phyloP scores from a whole-genome alignment of 2,888 invertebrate species.

The Phalangium opilio region DNA sequence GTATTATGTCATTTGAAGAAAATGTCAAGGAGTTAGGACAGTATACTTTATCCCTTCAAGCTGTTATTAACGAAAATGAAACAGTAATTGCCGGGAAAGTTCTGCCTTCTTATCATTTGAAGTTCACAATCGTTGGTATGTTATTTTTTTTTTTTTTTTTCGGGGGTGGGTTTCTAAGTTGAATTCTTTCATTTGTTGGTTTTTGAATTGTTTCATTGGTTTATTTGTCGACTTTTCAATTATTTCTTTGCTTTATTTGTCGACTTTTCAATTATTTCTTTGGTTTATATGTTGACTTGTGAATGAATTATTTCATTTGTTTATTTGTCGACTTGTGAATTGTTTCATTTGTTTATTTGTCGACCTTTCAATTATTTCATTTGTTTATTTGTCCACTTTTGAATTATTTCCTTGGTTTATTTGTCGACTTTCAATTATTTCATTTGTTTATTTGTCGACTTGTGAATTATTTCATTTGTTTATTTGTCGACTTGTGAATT shows the following conservation, averaged over 20 bases:
- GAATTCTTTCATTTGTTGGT: neutral
- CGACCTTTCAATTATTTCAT: neutral
- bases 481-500: too few relatives aligned
- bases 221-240: neutral
- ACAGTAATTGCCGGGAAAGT: slow-evolving; percentile 26
- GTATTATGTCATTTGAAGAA: slow-evolving; percentile 24
- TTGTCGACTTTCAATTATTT: neutral
- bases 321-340: neutral
- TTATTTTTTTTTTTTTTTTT: neutral
- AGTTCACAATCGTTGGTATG: slow-evolving; percentile 28
- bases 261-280: neutral
- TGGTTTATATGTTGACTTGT: too few relatives aligned
- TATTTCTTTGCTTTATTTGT: neutral
- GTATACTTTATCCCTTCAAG: slow-evolving; percentile 28
- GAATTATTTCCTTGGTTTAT: neutral
- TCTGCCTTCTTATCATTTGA: slow-evolving; percentile 26
- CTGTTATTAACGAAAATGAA: slow-evolving; percentile 29
- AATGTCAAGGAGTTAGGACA: slow-evolving; percentile 29
- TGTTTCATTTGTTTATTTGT: neutral
- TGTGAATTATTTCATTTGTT: neutral
- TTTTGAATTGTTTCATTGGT: neutral
- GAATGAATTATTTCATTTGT: neutral
- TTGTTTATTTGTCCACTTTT: too few relatives aligned
- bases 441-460: too few relatives aligned
- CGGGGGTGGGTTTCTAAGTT: neutral